phyloP scores from a whole-genome alignment of 2,797 vertebrate genomes.

The Pangasius djambal region DNA sequence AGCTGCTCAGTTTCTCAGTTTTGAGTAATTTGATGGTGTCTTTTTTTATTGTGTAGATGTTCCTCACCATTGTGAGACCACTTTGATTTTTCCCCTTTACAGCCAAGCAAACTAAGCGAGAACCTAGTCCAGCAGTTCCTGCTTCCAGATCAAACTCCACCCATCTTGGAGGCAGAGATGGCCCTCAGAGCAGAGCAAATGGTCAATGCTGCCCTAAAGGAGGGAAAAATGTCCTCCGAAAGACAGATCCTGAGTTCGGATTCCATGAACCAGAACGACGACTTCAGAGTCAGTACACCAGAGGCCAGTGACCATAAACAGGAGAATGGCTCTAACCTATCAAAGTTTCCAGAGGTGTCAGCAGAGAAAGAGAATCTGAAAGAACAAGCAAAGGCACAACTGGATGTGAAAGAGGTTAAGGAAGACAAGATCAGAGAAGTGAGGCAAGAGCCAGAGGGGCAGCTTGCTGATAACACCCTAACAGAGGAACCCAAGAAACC shows the following conservation, averaged over 20 bases:
- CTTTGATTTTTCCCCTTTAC: not conserved
- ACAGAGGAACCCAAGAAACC: constrained; percentile 49
- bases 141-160: constrained; percentile 69
- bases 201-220: constrained; percentile 53
- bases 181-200: constrained; percentile 63
- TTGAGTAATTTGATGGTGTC: not conserved
- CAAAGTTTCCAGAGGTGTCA: not conserved
- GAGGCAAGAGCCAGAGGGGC: constrained; percentile 64
- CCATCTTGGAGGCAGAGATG: constrained; percentile 73
- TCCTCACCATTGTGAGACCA: not conserved
- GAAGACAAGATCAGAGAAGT: constrained; percentile 43
- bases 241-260: constrained; percentile 50
- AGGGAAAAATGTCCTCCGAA: constrained; percentile 48
- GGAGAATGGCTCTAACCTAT: constrained; percentile 44
- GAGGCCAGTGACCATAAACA: constrained; percentile 39
- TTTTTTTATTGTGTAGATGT: not conserved
- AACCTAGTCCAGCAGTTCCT: constrained; percentile 80
- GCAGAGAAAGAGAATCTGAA: constrained; percentile 19
- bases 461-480: constrained; percentile 40
- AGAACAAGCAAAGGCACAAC: not conserved
- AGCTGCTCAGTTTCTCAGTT: not conserved
- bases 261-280: not conserved
- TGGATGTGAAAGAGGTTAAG: constrained; percentile 17
- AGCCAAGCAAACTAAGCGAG: constrained; percentile 76
- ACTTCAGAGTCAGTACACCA: constrained; percentile 43